Evolutionary conservation across 2,113 vertebrate species (phyloP).

Genomic region (Ceyx melanurus): DNA sequence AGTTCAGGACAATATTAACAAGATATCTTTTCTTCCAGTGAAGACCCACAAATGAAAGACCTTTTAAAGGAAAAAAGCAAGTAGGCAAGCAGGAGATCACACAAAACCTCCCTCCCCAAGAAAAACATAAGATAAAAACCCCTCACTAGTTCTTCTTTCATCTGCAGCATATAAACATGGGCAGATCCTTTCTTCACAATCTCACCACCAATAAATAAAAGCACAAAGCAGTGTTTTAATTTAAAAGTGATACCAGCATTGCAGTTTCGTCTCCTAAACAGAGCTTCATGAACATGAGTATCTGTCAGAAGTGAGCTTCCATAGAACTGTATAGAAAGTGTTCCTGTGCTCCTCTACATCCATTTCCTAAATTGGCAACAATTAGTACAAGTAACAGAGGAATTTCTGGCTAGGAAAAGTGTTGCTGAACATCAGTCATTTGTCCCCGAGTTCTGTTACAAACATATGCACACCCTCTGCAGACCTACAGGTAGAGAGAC

Average conservation of each 20-base stretch:
- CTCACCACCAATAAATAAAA: conserved; percentile 22
- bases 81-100: not conserved
- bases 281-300: not conserved
- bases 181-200: not conserved
- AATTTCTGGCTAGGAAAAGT: not conserved
- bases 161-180: not conserved
- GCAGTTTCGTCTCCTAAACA: not conserved
- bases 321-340: not conserved
- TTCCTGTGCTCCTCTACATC: not conserved
- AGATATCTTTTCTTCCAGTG: not conserved
- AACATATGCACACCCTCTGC: not conserved
- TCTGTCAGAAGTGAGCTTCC: not conserved
- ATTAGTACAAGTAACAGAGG: not conserved
- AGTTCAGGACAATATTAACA: not conserved
- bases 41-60: not conserved
- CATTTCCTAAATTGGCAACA: not conserved
- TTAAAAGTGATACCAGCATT: not conserved
- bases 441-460: not conserved
- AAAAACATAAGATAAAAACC: not conserved
- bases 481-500: not conserved
- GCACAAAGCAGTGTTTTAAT: not conserved
- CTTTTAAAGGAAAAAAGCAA: not conserved
- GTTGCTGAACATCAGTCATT: not conserved
- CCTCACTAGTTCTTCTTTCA: not conserved
- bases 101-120: not conserved